Percentiles rank a stretch among this genome's conserved stretches.
phyloP scores from a whole-genome alignment of 2,888 invertebrate species.

The Leptogaster cylindrica region DNA sequence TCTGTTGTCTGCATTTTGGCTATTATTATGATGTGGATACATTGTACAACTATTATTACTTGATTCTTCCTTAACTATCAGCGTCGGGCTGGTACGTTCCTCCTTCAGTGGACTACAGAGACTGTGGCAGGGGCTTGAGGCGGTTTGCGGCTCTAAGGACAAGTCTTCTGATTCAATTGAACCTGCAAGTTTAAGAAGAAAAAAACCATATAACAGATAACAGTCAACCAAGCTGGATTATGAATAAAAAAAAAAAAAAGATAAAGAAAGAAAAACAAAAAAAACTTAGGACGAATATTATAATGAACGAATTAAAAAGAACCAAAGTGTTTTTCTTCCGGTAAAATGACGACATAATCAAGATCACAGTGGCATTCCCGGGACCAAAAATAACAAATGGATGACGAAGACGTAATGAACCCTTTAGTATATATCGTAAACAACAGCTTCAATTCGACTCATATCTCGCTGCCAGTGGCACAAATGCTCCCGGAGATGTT shows the following conservation, averaged over 20 bases:
- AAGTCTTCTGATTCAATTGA: slow-evolving; percentile 81
- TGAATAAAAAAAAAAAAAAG: neutral
- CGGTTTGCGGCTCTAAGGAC: slow-evolving; percentile 68
- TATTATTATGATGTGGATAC: slow-evolving; percentile 57
- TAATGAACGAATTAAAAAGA: too few species aligned
- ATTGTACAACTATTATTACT: slow-evolving; percentile 71
- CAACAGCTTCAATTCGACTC: slow-evolving; percentile 1
- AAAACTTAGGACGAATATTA: neutral
- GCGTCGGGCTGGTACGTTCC: slow-evolving; percentile 71
- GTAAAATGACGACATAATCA: slow-evolving; percentile 15
- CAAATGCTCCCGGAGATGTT: slow-evolving; percentile 5
- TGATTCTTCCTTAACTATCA: slow-evolving; percentile 74
- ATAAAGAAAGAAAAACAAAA: too few species aligned
- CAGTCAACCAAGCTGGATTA: neutral
- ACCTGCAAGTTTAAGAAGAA: slow-evolving; percentile 67
- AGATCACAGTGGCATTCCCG: slow-evolving; percentile 6
- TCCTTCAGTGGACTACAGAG: slow-evolving; percentile 69
- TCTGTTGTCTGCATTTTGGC: slow-evolving; percentile 46
- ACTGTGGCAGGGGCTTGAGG: slow-evolving; percentile 62
- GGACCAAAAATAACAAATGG: neutral
- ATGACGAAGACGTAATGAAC: neutral
- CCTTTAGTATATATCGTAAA: slow-evolving; percentile 16
- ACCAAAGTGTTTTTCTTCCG: slow-evolving; percentile 18
- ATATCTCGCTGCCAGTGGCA: slow-evolving; percentile 14
- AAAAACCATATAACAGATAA: neutral